phyloP scores from a whole-genome alignment of 2,888 invertebrate genomes.

The Erebia aethiops region DNA sequence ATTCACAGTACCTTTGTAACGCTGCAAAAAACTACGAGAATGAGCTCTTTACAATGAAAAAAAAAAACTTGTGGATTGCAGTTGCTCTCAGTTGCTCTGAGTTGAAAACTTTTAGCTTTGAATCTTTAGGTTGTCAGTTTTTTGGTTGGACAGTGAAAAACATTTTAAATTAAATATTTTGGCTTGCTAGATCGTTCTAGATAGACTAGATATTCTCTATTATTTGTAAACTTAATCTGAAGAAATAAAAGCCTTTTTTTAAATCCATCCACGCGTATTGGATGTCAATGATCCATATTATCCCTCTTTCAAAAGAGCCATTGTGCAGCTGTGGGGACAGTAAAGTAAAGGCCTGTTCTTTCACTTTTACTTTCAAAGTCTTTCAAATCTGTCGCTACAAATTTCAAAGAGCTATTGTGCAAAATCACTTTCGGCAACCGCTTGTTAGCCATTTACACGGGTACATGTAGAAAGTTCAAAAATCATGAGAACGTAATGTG shows the following conservation, averaged over 20 bases:
- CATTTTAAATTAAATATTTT: background rate
- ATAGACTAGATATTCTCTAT: no score
- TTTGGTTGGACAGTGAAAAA: background rate
- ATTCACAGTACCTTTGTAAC: slow-evolving; percentile 7
- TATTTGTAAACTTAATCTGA: no score
- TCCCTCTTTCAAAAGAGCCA: no score
- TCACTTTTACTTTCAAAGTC: slow-evolving; percentile 13
- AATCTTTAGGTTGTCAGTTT: background rate
- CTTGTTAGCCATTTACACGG: slow-evolving; percentile 46
- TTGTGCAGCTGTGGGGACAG: background rate
- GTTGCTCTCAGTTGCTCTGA: background rate
- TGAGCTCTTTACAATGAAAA: background rate
- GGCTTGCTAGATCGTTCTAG: background rate
- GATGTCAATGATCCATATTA: no score
- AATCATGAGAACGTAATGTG: slow-evolving; percentile 63
- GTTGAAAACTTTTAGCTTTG: background rate
- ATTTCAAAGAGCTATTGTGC: slow-evolving; percentile 25
- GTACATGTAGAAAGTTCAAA: slow-evolving; percentile 59
- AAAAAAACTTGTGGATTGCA: background rate
- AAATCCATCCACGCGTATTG: background rate
- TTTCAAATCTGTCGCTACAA: slow-evolving; percentile 21
- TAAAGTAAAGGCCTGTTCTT: background rate
- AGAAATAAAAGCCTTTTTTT: no score
- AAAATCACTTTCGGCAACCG: slow-evolving; percentile 57
- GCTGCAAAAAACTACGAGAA: background rate